Base-by-base conservation (phyloP, 2,113 vertebrate species). In the Steatornis caripensis region DNA sequence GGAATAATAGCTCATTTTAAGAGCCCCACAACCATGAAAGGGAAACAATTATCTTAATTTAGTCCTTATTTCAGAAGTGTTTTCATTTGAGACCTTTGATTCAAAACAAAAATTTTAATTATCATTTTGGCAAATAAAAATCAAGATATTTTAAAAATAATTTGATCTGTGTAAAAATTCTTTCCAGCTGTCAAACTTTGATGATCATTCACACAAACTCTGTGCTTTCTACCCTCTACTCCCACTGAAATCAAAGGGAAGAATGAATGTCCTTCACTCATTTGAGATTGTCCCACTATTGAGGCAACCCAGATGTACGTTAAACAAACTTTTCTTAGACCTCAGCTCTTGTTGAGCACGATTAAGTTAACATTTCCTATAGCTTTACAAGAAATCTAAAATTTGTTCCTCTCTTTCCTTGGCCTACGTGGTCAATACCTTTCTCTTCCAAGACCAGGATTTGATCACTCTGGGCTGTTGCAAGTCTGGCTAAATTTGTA, bases 241-340 rank as follows among this genome's bases (percentile, higher is more conserved):
- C 32, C 19, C 54, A 27, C 54, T 34, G 54, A 57, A 57, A 57
- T 34, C 17, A 57, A 34, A 57, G 34, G 18, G 18, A 57, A 34
- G 30, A 34, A 30, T 68, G 51, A 55, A 61, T 14, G 4, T 24
- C 12, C 45, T 60, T 68, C 45, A 80, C 8, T 3, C 32, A 3
- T 39, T 48, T 48, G 22, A 55, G 32, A 26, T n/a, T 39, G 6
- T 55, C 16, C 37, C 74, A 10, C 16, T 85, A 21, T 46, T 46
- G 14, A 9, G 19, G 23, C 22, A 75, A 20, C 21, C 16, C 45
- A 41, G 36, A 12, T 3, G 1, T 4, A 1, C 0, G 3, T 57
- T 26, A 57, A 80, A n/a, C 13, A 48, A 51, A 18, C 8, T 39
- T 57, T 45, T 17, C 54, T 51, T 26, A 32, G 19, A 23, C 14